A percentile compares a stretch with the other conserved stretches of the same genome.
phyloP scores from a whole-genome alignment of 1,140 invertebrate genomes.

The Octopus sinensis region DNA sequence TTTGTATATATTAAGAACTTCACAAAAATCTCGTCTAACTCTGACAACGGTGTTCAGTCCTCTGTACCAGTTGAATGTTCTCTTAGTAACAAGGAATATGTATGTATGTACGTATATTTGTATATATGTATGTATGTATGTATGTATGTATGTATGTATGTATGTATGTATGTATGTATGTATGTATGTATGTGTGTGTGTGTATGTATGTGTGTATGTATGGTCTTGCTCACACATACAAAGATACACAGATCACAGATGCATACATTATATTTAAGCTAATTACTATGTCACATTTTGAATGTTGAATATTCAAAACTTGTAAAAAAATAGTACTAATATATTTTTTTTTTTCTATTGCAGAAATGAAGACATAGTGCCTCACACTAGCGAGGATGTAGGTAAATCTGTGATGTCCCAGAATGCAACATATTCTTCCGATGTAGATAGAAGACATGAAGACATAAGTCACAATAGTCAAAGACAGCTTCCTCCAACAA shows the following conservation, averaged over 20 bases:
- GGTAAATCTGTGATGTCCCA: slow-evolving; percentile 9
- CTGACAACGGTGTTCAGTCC: too few species aligned
- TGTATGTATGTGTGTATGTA: not conserved
- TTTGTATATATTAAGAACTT: too few species aligned
- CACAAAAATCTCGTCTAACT: too few species aligned
- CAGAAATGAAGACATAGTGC: slow-evolving; percentile 9
- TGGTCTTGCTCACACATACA: too few species aligned
- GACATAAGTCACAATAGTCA: not conserved
- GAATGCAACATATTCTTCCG: not conserved
- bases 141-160: not conserved
- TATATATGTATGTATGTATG: not conserved
- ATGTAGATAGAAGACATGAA: slow-evolving; percentile 6
- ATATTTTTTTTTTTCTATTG: not conserved
- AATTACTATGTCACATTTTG: too few species aligned
- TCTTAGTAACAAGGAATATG: not conserved
- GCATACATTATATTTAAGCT: too few species aligned
- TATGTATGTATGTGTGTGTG: not conserved
- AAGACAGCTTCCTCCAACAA: not conserved
- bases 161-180: not conserved
- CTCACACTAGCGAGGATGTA: slow-evolving; percentile 8
- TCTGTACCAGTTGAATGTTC: too few species aligned
- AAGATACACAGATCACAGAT: too few species aligned
- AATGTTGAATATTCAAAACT: too few species aligned
- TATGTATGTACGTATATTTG: not conserved
- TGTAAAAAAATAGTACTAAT: too few species aligned